Evolutionary conservation across 2,113 vertebrate species (phyloP).

Genomic region (Petromus typicus): DNA sequence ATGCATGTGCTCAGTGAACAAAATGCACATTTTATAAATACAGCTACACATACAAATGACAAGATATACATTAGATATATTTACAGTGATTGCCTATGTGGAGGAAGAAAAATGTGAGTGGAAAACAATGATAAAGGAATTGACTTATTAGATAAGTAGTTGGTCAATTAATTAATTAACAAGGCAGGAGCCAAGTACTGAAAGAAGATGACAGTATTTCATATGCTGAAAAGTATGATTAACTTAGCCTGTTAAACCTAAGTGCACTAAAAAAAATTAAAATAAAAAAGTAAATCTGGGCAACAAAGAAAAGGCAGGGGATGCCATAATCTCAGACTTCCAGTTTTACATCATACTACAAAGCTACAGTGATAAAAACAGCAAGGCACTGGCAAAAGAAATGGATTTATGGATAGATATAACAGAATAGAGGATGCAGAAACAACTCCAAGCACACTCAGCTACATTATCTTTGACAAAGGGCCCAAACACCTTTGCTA

Average conservation of each 20-base stretch:
- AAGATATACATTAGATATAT: not conserved
- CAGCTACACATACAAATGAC: not conserved
- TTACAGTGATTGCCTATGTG: not conserved
- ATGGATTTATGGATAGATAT: not conserved
- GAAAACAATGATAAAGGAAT: not conserved
- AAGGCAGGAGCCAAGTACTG: not conserved
- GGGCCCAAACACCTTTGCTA: not conserved
- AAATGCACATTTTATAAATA: not conserved
- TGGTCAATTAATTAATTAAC: not conserved
- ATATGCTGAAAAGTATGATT: not conserved
- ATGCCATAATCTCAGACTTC: not conserved
- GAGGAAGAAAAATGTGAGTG: not conserved
- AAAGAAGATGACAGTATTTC: not conserved
- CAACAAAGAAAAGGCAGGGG: not conserved
- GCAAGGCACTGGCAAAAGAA: not conserved
- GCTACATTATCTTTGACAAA: not conserved
- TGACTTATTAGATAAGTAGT: not conserved
- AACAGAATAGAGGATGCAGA: not conserved
- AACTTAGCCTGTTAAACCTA: not conserved
- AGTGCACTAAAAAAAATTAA: slow-evolving; percentile 9
- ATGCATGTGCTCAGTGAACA: not conserved
- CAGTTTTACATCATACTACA: not conserved
- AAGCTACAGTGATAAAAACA: not conserved
- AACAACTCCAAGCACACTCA: not conserved
- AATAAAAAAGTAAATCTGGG: not conserved